A percentile compares a stretch with the other conserved stretches of the same genome.
Evolutionary conservation across 2,888 invertebrate species (phyloP).

Genomic region (Agrotis clavis): DNA sequence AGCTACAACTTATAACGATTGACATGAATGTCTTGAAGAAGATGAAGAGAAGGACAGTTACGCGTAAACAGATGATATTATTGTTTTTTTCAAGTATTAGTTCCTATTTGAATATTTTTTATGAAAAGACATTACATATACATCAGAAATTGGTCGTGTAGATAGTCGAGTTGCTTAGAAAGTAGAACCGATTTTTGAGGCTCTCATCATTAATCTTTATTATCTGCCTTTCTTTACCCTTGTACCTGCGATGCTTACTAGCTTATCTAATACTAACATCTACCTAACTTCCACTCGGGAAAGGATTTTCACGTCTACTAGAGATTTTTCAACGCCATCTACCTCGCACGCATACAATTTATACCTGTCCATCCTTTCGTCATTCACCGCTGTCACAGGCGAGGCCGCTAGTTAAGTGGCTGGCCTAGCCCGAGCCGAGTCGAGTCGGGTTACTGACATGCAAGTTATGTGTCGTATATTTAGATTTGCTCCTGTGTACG

Average conservation of each 20-base stretch:
- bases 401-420: conserved; percentile 44
- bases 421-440: conserved; percentile 32
- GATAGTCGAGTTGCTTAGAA: neutral
- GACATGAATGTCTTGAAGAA: too few species aligned
- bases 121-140: neutral
- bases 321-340: conserved; percentile 11
- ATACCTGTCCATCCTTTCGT: conserved; percentile 62
- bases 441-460: conserved; percentile 62
- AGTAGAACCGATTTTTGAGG: neutral
- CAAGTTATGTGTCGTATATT: conserved; percentile 59
- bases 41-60: too few species aligned
- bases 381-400: conserved; percentile 51
- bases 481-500: conserved; percentile 44
- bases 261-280: neutral
- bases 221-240: too few species aligned
- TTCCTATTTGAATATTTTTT: too few species aligned
- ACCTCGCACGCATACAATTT: conserved; percentile 42
- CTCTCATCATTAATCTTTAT: neutral
- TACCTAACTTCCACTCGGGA: too few species aligned
- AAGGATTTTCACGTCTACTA: neutral
- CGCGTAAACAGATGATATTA: neutral
- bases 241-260: too few species aligned
- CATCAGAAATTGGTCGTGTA: too few species aligned
- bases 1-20: too few species aligned
- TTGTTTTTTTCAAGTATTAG: neutral